phyloP scores from a whole-genome alignment of 1,140 invertebrate genomes.

The Drosophila insularis region DNA sequence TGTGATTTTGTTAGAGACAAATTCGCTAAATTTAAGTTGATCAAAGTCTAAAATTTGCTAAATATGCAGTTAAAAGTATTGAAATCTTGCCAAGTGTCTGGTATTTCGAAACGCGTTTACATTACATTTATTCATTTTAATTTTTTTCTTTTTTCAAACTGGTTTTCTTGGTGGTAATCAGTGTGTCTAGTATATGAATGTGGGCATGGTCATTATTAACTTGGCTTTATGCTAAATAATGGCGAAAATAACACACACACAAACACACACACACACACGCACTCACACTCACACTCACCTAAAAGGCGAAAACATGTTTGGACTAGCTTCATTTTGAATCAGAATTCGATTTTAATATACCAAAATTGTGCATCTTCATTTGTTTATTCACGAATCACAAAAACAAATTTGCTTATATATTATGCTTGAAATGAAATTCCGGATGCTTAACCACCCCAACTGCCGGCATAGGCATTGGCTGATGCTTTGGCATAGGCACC shows the following conservation, averaged over 20 bases:
- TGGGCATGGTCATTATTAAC: constrained; percentile 40
- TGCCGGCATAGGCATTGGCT: constrained; percentile 51
- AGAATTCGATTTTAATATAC: not conserved
- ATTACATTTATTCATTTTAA: not conserved
- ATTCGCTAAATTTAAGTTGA: no score
- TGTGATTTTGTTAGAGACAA: no score
- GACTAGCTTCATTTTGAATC: no score
- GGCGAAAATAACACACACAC: not conserved
- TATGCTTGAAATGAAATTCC: not conserved
- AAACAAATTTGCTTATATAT: not conserved
- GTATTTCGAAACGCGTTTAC: constrained; percentile 57
- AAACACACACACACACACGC: not conserved
- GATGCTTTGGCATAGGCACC: constrained; percentile 62
- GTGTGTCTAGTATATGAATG: constrained; percentile 6
- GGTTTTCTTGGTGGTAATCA: constrained; percentile 1
- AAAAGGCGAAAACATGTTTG: not conserved
- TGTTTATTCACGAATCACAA: constrained; percentile 1
- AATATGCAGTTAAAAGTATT: not conserved
- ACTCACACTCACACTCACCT: no score
- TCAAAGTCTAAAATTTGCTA: no score
- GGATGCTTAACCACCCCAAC: constrained; percentile 39
- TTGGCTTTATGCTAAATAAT: constrained; percentile 8
- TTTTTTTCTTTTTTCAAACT: not conserved
- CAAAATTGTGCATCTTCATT: not conserved
- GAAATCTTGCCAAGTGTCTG: constrained; percentile 36